Percentiles rank a stretch among this genome's conserved stretches.
phyloP scores from a whole-genome alignment of 2,797 vertebrate species.

The Semotilus atromaculatus region DNA sequence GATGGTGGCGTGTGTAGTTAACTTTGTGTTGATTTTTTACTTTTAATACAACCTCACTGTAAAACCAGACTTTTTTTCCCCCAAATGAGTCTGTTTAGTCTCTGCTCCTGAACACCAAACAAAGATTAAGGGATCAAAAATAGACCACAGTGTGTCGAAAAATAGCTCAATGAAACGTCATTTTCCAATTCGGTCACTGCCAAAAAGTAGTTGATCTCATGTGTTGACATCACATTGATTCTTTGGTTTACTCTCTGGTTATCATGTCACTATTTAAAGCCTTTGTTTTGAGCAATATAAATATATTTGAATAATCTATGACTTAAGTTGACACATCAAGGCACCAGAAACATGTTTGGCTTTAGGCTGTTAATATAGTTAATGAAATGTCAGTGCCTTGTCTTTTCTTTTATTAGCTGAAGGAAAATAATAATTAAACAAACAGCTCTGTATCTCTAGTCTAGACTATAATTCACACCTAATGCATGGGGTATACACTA shows the following conservation, averaged over 20 bases:
- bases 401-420: background rate
- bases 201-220: slow-evolving; percentile 21
- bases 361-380: background rate
- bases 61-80: slow-evolving; percentile 12
- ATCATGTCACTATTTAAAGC: slow-evolving; percentile 20
- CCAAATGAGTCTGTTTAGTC: slow-evolving; percentile 26
- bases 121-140: slow-evolving; percentile 45
- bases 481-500: background rate
- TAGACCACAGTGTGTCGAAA: slow-evolving; percentile 30
- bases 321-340: background rate
- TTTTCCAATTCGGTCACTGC: slow-evolving; percentile 36
- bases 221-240: slow-evolving; percentile 36
- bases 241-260: slow-evolving; percentile 30
- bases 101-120: slow-evolving; percentile 5
- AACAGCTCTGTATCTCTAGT: background rate
- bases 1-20: background rate
- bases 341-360: background rate
- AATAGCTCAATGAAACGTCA: slow-evolving; percentile 26
- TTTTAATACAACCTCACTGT: background rate
- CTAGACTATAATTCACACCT: background rate
- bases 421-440: background rate
- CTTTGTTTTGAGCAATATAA: slow-evolving; percentile 24
- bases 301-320: background rate
- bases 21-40: background rate
- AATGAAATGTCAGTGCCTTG: background rate